Evolutionary conservation across 2,888 invertebrate species (phyloP), one percentile per base, ranked within the genome.

Genomic region (Harpalus rubripes): DNA sequence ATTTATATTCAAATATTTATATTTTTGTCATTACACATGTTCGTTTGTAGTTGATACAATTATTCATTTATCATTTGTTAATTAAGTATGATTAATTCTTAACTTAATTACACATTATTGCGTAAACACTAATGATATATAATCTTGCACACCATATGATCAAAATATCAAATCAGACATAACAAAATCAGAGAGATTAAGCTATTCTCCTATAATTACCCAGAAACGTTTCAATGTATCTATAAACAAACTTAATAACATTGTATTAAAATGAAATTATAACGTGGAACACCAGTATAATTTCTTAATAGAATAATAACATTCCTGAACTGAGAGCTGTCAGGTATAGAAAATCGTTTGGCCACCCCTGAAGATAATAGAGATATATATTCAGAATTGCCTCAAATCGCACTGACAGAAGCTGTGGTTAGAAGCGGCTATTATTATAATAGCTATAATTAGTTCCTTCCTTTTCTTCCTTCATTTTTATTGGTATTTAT

Each of bases 271-370:
- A 39, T 39, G 12, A 68, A 39, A 68, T 68, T 68, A 68, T 41
- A 68, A 16, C 39, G 12, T 18, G 22, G 22, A 22, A 15, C 26
- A 15, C n/a, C 16, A 39, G 39, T 68, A 41, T 68, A 68, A 68
- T 68, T 68, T 39, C 41, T 0, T 68, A 68, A 68, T 68, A 68
- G 68, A 68, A 68, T 68, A 41, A 68, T 68, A 39, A 68, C 41
- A 68, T 68, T 68, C 18, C 32, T 16, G n/a, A 18, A n/a, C 15
- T 68, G 39, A 68, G 12, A 68, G 16, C 68, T 68, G 68, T 68
- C 68, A 68, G 68, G 68, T 68, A 68, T 7, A 15, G 68, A 39
- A 68, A 68, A 68, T 68, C 41, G 39, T 15, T 32, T 26, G 68
- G 12, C 68, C 68, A 68, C 68, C 68, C 68, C 12, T 68, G 68